A percentile compares a stretch with the other conserved stretches of the same genome.
These are phyloP conservation scores for Saimiri boliviensis DNA, from an alignment of 2,113 vertebrate species.

Conservation along the genomic window DNA sequence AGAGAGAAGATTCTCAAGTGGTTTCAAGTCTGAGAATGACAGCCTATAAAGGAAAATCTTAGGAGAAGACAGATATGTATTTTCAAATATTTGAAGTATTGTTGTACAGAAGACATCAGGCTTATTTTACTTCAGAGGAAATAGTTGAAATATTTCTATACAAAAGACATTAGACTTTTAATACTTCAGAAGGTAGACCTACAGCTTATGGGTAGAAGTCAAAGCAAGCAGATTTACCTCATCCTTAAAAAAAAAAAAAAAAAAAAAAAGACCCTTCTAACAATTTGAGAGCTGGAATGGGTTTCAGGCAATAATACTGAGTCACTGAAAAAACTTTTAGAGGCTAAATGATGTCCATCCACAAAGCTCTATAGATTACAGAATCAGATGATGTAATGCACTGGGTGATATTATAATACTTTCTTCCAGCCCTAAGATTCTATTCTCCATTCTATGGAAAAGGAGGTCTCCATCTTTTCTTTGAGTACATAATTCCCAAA, in stretches of 20 bases:
- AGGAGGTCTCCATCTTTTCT: neutral
- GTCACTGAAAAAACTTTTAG: neutral
- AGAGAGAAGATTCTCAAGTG: neutral
- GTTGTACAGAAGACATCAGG: neutral
- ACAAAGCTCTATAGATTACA: neutral
- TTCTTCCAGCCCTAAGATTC: neutral
- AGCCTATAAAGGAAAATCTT: slow-evolving; percentile 1
- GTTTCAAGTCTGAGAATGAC: neutral
- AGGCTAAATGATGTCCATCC: neutral
- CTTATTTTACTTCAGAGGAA: neutral
- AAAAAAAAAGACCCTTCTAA: neutral
- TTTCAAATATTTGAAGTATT: neutral
- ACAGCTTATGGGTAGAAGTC: neutral
- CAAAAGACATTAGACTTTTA: neutral
- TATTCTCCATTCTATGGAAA: neutral
- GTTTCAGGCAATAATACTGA: neutral
- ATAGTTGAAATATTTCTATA: neutral
- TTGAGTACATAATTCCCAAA: neutral
- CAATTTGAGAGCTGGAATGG: neutral
- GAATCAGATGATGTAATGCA: neutral
- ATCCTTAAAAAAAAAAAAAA: neutral
- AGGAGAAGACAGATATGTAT: neutral
- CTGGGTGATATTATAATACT: neutral
- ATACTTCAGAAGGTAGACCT: neutral
- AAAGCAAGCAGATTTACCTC: slow-evolving; percentile 7